These are phyloP conservation scores for Bombus turneri DNA, from an alignment of 1,140 invertebrate genomes.

Conservation along the genomic window DNA sequence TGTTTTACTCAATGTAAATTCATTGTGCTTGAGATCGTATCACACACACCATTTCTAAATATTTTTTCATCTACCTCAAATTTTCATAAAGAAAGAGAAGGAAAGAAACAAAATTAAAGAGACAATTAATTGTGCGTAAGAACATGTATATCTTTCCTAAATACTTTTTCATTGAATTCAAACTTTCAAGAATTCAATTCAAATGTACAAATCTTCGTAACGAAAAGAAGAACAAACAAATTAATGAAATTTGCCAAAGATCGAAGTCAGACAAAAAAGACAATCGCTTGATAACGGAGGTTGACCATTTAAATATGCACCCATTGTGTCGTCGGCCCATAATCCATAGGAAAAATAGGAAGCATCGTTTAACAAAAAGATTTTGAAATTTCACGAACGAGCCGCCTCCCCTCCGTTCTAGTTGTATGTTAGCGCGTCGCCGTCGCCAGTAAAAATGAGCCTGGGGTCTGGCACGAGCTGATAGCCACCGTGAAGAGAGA, in stretches of 20 bases:
- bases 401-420: not conserved
- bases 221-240: not conserved
- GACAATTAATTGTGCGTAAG: not conserved
- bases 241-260: not conserved
- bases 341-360: not conserved
- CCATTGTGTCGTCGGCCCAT: no score
- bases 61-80: not conserved
- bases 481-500: constrained; percentile 52
- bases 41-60: not conserved
- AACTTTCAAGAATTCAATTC: not conserved
- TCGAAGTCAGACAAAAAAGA: not conserved
- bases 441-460: constrained; percentile 63
- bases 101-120: not conserved
- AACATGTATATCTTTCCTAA: not conserved
- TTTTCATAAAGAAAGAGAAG: not conserved
- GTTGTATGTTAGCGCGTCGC: constrained; percentile 32
- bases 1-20: not conserved
- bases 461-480: constrained; percentile 58
- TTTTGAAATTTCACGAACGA: constrained; percentile 3
- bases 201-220: not conserved
- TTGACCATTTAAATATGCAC: not conserved
- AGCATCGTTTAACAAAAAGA: not conserved
- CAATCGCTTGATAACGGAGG: not conserved
- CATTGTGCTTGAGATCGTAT: not conserved
- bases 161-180: not conserved